Evolutionary conservation across 2,888 invertebrate species (phyloP).

Genomic region (Nasonovia ribisnigri): DNA sequence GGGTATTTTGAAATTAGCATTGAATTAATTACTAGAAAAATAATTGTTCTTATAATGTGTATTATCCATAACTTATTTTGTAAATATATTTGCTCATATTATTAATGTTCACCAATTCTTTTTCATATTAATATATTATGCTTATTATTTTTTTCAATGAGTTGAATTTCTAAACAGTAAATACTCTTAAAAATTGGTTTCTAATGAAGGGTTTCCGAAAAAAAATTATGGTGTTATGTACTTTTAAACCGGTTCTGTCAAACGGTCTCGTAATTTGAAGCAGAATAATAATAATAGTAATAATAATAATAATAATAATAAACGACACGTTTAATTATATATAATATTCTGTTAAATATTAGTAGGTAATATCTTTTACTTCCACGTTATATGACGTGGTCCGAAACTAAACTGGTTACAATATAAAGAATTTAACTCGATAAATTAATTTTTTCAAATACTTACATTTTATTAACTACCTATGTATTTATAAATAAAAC

Average conservation of each 20-base stretch:
- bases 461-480: neutral
- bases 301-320: slow-evolving; percentile 46
- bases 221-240: neutral
- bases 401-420: slow-evolving; percentile 17
- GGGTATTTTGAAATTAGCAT: neutral
- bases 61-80: neutral
- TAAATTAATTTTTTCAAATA: neutral
- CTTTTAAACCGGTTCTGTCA: slow-evolving; percentile 39
- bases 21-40: neutral
- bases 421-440: neutral
- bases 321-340: slow-evolving; percentile 36
- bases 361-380: neutral
- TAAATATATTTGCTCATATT: neutral
- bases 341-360: slow-evolving; percentile 48
- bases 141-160: neutral
- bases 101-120: neutral
- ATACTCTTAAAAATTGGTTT: neutral
- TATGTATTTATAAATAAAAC: neutral
- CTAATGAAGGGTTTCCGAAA: slow-evolving; percentile 29
- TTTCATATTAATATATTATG: slow-evolving; percentile 2
- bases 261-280: slow-evolving; percentile 39
- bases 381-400: neutral
- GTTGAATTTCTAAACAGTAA: neutral
- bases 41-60: neutral
- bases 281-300: slow-evolving; percentile 30